phyloP scores from a whole-genome alignment of 2,113 vertebrate species.

The Urocynchramus pylzowi region DNA sequence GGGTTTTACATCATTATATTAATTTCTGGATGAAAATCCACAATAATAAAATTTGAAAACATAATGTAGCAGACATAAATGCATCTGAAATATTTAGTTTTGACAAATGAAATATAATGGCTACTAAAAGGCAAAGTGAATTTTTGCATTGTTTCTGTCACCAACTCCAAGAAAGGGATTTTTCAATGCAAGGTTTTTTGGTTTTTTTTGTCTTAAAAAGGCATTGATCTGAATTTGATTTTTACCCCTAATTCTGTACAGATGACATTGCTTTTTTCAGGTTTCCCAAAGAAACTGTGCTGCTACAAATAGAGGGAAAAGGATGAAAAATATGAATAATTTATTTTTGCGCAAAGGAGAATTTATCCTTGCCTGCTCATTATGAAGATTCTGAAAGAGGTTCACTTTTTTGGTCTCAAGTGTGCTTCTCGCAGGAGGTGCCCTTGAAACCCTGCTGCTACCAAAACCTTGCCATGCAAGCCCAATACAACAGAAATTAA shows the following conservation, averaged over 20 bases:
- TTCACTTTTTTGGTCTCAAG: background rate
- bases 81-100: background rate
- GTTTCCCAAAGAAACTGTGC: fast-evolving
- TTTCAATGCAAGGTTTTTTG: fast-evolving
- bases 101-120: background rate
- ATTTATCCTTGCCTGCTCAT: background rate
- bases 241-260: background rate
- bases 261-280: background rate
- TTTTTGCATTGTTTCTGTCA: background rate
- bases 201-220: background rate
- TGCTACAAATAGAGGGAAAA: background rate
- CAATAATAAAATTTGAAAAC: background rate
- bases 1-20: background rate
- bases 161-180: background rate
- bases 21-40: background rate
- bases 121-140: background rate
- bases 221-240: background rate
- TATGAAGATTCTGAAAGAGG: background rate
- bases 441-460: background rate
- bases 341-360: background rate
- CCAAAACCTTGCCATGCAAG: background rate
- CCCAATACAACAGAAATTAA: background rate
- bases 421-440: background rate
- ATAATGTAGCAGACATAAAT: background rate
- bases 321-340: background rate